A percentile compares a stretch with the other conserved stretches of the same genome.
Evolutionary conservation across 2,888 invertebrate species (phyloP).

Genomic region (Cosmorhoe ocellata): DNA sequence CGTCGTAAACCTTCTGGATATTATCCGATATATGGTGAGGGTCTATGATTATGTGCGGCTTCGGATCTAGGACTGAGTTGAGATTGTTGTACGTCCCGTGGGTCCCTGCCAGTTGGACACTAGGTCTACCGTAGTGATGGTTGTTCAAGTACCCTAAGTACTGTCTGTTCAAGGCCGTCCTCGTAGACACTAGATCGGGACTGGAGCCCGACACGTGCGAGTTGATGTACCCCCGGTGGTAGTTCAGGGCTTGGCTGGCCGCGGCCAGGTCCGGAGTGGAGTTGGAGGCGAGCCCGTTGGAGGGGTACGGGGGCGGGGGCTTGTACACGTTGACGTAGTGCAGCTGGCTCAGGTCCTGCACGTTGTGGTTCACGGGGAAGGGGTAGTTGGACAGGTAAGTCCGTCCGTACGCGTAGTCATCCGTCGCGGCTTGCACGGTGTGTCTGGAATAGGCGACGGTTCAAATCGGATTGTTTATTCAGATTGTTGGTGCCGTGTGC

Average conservation of each 20-base stretch:
- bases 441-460: conserved; percentile 61
- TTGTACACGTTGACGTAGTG: conserved; percentile 87
- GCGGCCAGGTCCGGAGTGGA: conserved; percentile 93
- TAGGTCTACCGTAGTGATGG: conserved; percentile 50
- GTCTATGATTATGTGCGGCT: conserved; percentile 80
- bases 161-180: conserved; percentile 82
- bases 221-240: conserved; percentile 71
- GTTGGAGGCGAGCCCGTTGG: conserved; percentile 89
- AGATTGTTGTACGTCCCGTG: conserved; percentile 90
- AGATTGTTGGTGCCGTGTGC: too few relatives aligned
- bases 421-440: conserved; percentile 55
- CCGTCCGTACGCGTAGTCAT: conserved; percentile 64
- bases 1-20: conserved; percentile 84
- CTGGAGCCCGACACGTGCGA: conserved; percentile 88
- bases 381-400: conserved; percentile 67
- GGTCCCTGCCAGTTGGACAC: conserved; percentile 66
- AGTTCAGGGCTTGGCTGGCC: conserved; percentile 83
- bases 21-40: conserved; percentile 82
- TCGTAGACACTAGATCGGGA: conserved; percentile 89
- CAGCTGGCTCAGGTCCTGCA: conserved; percentile 74
- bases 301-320: conserved; percentile 93
- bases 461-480: too few relatives aligned
- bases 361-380: conserved; percentile 66
- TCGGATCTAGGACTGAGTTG: conserved; percentile 82
- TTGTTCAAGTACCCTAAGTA: conserved; percentile 68